Conservation (phyloP, 30 jellyfish, hydroid and myxozoan species). For the Cassiopea andromeda region DNA sequence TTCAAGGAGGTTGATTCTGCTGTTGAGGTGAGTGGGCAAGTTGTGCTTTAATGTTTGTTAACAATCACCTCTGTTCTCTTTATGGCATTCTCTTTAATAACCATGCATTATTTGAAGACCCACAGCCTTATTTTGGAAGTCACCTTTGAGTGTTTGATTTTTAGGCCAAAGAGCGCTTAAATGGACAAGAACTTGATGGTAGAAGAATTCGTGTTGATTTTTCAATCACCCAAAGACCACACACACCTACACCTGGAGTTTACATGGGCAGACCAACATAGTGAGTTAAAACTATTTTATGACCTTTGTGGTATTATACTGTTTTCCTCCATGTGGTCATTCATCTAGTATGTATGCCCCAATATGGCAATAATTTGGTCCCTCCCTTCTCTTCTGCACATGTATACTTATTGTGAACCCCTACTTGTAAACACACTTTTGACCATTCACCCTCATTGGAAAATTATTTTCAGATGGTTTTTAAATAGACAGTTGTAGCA, state of each 20-base stretch:
- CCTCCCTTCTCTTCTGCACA: too few relatives aligned
- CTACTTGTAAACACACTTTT: too few relatives aligned
- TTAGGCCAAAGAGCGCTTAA: constrained; percentile 96
- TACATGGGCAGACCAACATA: constrained; percentile 99
- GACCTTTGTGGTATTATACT: too few relatives aligned
- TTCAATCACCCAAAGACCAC: constrained; percentile 99
- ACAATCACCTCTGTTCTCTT: not conserved
- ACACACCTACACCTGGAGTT: constrained; percentile 99
- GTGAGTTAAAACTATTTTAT: constrained; percentile 53
- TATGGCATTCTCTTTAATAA: not conserved
- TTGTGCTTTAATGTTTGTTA: not conserved
- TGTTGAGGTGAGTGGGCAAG: constrained; percentile 73
- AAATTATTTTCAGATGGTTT: too few relatives aligned
- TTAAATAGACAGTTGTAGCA: too few relatives aligned
- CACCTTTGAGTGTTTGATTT: not conserved
- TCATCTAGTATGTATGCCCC: too few relatives aligned
- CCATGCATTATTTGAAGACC: not conserved
- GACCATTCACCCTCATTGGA: too few relatives aligned
- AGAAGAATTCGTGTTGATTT: constrained; percentile 99
- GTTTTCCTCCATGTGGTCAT: too few relatives aligned
- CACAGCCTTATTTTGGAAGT: not conserved
- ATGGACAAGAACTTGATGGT: constrained; percentile 99
- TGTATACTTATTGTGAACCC: too few relatives aligned
- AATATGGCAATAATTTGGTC: too few relatives aligned
- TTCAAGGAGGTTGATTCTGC: constrained; percentile 87